Conservation (phyloP, 2,888 invertebrate species). For the Agriotes lineatus region DNA sequence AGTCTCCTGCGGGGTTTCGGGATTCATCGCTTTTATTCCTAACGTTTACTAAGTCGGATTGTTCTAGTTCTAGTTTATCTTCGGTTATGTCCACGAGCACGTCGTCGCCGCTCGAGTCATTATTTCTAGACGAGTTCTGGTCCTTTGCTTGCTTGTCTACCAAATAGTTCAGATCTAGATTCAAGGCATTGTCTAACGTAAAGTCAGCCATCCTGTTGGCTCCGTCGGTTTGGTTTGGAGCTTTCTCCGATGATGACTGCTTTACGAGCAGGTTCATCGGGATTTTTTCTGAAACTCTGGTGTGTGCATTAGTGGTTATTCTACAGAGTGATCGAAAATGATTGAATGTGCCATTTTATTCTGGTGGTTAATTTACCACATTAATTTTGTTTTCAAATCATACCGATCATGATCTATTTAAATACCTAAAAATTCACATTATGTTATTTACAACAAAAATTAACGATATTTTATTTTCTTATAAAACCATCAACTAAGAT, state of each 20-base stretch:
- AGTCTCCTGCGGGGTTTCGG: conserved; percentile 30
- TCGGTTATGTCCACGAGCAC: conserved; percentile 72
- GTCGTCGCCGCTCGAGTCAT: conserved; percentile 66
- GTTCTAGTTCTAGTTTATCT: conserved; percentile 61
- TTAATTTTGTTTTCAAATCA: too few relatives aligned
- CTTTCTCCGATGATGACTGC: conserved; percentile 31
- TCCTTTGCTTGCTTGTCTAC: conserved; percentile 63
- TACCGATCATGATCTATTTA: too few relatives aligned
- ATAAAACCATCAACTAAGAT: background rate
- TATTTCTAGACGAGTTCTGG: conserved; percentile 40
- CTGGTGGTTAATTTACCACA: too few relatives aligned
- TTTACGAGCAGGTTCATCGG: conserved; percentile 63
- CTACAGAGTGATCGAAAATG: too few relatives aligned
- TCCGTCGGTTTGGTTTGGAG: conserved; percentile 47
- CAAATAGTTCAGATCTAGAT: conserved; percentile 69
- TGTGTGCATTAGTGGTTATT: too few relatives aligned
- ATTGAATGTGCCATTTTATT: too few relatives aligned
- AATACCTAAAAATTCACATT: conserved; percentile 30
- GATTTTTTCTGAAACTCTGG: conserved; percentile 72
- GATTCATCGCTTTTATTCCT: background rate
- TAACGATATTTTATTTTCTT: background rate
- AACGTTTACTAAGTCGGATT: conserved; percentile 32
- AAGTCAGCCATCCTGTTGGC: conserved; percentile 35
- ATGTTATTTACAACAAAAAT: background rate
- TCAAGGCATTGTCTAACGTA: conserved; percentile 44